phyloP scores from a whole-genome alignment of 2,888 invertebrate genomes.

The Auanema sp. region DNA sequence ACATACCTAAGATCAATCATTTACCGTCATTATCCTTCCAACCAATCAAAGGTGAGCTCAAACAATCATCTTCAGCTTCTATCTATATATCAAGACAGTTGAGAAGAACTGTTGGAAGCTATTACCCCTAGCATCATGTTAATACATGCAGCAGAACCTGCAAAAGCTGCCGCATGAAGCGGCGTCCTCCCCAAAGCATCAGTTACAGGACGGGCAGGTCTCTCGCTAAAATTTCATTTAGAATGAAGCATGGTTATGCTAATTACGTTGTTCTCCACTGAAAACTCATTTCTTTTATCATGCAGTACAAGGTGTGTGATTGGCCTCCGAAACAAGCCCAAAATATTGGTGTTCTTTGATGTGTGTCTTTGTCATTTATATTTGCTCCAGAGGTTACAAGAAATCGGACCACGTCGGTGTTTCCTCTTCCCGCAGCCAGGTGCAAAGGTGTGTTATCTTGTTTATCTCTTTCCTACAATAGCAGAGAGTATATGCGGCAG shows the following conservation, averaged over 20 bases:
- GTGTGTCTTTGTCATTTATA: conserved; percentile 37
- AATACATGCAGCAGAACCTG: conserved; percentile 54
- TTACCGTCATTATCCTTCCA: conserved; percentile 35
- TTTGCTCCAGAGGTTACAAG: conserved; percentile 43
- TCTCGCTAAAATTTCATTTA: not conserved
- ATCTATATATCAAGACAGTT: conserved; percentile 27
- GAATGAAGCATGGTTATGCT: not conserved
- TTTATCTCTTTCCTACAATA: conserved; percentile 34
- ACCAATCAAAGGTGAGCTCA: conserved; percentile 34
- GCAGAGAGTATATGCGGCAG: no score
- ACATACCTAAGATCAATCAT: not conserved
- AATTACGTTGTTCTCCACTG: conserved; percentile 34
- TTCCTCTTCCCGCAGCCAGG: conserved; percentile 54
- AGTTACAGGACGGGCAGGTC: conserved; percentile 22
- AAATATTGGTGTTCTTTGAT: conserved; percentile 54
- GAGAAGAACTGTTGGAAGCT: not conserved
- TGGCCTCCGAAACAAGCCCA: conserved; percentile 61
- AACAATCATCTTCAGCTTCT: conserved; percentile 38
- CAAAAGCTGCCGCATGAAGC: conserved; percentile 58
- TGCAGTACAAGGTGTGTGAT: conserved; percentile 51
- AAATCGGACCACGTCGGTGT: conserved; percentile 45
- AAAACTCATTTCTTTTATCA: conserved; percentile 53
- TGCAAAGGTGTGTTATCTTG: conserved; percentile 51
- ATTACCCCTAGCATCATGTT: conserved; percentile 41
- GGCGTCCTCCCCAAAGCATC: conserved; percentile 51